phyloP scores from a whole-genome alignment of 2,888 invertebrate genomes.

The Drosophila formosana region DNA sequence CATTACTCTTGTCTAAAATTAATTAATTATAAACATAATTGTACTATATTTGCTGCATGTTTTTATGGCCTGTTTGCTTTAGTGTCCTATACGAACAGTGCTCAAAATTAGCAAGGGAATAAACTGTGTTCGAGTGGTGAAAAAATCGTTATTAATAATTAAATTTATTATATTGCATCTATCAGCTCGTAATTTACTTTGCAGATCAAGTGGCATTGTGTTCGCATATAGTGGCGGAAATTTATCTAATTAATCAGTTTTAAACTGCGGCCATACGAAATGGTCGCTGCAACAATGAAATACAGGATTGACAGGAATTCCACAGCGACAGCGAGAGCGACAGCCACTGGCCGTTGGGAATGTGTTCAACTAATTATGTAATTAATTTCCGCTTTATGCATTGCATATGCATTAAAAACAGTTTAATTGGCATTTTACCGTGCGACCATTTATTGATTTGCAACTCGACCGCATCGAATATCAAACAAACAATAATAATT shows the following conservation, averaged over 20 bases:
- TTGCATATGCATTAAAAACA: constrained; percentile 43
- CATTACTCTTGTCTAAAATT: background rate
- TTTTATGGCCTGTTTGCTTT: constrained; percentile 1
- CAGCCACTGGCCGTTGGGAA: background rate
- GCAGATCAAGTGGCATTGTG: constrained; percentile 7
- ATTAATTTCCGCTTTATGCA: constrained; percentile 54
- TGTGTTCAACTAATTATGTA: constrained; percentile 41
- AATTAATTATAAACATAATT: constrained; percentile 8
- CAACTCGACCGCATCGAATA: constrained; percentile 8
- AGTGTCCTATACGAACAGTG: background rate
- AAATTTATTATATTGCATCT: constrained; percentile 1
- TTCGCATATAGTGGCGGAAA: background rate
- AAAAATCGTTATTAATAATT: background rate
- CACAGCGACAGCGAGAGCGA: background rate
- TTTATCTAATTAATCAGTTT: constrained; percentile 16
- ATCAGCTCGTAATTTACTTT: background rate
- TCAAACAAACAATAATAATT: constrained; percentile 44
- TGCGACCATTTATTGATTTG: constrained; percentile 64
- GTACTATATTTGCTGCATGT: background rate
- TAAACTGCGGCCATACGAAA: constrained; percentile 3
- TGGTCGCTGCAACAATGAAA: background rate
- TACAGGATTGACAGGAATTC: constrained; percentile 1
- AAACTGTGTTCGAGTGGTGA: background rate
- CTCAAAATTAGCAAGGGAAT: background rate
- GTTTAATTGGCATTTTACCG: constrained; percentile 61